Conservation (phyloP, 2,113 vertebrate genomes). For the Erythrolamprus reginae region DNA sequence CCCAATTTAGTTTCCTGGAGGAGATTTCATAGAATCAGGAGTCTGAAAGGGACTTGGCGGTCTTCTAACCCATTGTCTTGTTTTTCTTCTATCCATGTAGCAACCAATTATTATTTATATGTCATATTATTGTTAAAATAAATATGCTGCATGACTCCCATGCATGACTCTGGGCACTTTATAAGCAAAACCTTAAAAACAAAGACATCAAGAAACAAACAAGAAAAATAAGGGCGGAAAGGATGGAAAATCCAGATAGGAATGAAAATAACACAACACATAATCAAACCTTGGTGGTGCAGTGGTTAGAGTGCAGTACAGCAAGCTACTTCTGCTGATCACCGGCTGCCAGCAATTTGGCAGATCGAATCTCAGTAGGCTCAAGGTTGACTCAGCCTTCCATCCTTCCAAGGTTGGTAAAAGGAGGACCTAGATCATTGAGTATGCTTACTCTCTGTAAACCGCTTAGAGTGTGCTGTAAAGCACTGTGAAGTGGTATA, state of each 20-base stretch:
- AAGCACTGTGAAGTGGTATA: too few relatives aligned
- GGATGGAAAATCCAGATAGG: neutral
- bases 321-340: too few relatives aligned
- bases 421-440: too few relatives aligned
- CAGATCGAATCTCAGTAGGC: too few relatives aligned
- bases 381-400: too few relatives aligned
- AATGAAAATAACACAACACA: neutral
- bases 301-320: too few relatives aligned
- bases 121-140: neutral
- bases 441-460: too few relatives aligned
- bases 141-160: neutral
- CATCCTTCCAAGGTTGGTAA: too few relatives aligned
- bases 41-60: neutral
- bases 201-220: neutral
- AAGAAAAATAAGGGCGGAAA: neutral
- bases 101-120: neutral
- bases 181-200: neutral
- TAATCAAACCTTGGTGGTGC: too few relatives aligned
- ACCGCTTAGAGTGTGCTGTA: too few relatives aligned
- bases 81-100: neutral
- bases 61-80: neutral
- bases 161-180: neutral
- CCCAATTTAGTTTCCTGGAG: neutral
- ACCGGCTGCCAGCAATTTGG: too few relatives aligned
- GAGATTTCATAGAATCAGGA: neutral